Conservation (phyloP, 2,888 invertebrate species). For the Globia sparganii region DNA sequence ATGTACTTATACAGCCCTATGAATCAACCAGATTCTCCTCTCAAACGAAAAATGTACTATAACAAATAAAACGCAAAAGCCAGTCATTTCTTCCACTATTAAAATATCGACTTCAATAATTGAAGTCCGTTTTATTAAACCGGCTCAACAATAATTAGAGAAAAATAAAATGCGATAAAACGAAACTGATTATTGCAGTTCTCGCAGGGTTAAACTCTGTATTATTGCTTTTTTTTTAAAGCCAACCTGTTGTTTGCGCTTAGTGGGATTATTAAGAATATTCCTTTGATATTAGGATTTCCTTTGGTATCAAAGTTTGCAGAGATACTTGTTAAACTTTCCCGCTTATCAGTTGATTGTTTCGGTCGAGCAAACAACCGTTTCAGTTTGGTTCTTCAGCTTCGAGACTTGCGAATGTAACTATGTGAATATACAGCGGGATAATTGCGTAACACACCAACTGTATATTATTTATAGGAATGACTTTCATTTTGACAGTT, state of each 20-base stretch:
- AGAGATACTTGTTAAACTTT: conserved; percentile 33
- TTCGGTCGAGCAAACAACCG: conserved; percentile 16
- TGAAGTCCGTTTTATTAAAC: conserved; percentile 32
- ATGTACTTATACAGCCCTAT: neutral
- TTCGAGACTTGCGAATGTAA: neutral
- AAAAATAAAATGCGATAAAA: conserved; percentile 27
- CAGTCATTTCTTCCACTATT: neutral
- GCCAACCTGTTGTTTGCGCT: conserved; percentile 55
- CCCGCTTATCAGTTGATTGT: conserved; percentile 38
- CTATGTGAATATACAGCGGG: neutral
- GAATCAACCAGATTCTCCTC: too few species aligned
- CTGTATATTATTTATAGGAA: too few species aligned
- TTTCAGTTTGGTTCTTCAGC: neutral
- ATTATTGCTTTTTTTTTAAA: conserved; percentile 42
- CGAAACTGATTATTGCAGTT: conserved; percentile 39
- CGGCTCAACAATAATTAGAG: conserved; percentile 10
- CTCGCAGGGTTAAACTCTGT: conserved; percentile 23
- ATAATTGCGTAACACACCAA: neutral
- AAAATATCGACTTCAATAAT: conserved; percentile 17
- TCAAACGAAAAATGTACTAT: neutral
- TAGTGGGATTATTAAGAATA: conserved; percentile 49
- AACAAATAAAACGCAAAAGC: neutral
- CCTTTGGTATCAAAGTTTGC: conserved; percentile 27
- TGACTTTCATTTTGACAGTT: neutral
- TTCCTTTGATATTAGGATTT: conserved; percentile 43